These are phyloP conservation scores for Pachyseris speciosa DNA, from an alignment of 64 coral and sea anemone species.

Conservation along the genomic window DNA sequence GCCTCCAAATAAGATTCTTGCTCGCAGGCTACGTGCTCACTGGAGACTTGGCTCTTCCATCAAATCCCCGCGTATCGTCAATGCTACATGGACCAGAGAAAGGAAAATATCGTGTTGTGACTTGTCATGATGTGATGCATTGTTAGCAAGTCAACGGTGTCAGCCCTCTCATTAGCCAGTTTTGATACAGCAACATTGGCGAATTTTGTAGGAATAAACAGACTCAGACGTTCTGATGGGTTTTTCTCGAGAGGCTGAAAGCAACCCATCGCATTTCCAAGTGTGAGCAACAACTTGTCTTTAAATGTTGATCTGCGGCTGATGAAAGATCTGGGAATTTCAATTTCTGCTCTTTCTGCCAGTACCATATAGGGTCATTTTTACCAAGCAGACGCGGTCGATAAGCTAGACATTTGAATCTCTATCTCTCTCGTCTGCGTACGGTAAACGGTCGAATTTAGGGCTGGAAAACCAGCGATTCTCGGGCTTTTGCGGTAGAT, in stretches of 20 bases:
- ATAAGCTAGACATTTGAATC: no score
- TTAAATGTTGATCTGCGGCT: slow-evolving; percentile 73
- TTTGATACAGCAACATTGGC: slow-evolving; percentile 56
- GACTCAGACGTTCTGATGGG: slow-evolving; percentile 57
- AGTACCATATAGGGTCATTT: slow-evolving; percentile 12
- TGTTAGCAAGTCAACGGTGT: no score
- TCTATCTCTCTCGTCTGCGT: neutral
- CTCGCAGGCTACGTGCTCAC: neutral
- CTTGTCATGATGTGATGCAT: no score
- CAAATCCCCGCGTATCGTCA: slow-evolving; percentile 59
- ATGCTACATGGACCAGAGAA: slow-evolving; percentile 62
- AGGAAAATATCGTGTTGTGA: slow-evolving; percentile 65
- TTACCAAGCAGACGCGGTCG: neutral
- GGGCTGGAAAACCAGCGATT: no score
- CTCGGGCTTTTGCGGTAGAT: no score
- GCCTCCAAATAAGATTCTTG: slow-evolving; percentile 36
- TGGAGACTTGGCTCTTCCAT: slow-evolving; percentile 30
- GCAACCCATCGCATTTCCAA: slow-evolving; percentile 27
- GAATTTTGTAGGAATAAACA: slow-evolving; percentile 52
- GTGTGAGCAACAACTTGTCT: slow-evolving; percentile 56
- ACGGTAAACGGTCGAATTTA: slow-evolving; percentile 2
- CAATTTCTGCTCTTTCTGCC: slow-evolving; percentile 49
- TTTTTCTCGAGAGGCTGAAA: slow-evolving; percentile 39
- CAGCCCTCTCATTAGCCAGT: no score
- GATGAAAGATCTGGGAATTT: slow-evolving; percentile 39